Evolutionary conservation across 2,113 vertebrate genomes (phyloP).

Genomic region (Xerus inauris): DNA sequence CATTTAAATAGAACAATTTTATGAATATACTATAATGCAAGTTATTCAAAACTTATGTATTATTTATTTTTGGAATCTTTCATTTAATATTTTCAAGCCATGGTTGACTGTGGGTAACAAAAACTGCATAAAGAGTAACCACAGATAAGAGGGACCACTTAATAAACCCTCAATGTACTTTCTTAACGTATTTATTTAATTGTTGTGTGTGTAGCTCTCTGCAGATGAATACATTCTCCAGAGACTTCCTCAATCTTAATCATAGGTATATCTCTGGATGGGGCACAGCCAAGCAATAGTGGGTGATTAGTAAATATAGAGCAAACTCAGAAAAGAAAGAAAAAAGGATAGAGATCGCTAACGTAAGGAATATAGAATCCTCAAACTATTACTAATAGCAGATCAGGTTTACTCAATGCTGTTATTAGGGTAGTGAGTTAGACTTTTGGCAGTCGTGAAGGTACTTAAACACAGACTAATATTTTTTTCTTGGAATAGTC

Average conservation of each 20-base stretch:
- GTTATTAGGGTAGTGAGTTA: slow-evolving; percentile 52
- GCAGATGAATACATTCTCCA: neutral
- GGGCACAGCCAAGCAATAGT: neutral
- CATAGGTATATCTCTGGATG: neutral
- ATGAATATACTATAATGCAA: neutral
- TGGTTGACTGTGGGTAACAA: neutral
- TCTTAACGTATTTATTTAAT: neutral
- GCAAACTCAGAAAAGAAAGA: neutral
- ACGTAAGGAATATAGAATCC: neutral
- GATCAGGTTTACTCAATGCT: slow-evolving; percentile 56
- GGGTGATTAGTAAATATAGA: neutral
- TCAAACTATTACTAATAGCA: slow-evolving; percentile 46
- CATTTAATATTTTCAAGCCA: neutral
- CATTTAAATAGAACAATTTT: neutral
- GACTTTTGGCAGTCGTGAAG: slow-evolving; percentile 41
- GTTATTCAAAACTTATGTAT: neutral
- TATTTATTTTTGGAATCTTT: neutral
- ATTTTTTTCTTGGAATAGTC: slow-evolving; percentile 68
- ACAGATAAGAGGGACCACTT: too few species aligned
- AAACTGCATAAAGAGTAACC: neutral
- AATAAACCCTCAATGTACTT: neutral
- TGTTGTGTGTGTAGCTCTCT: neutral
- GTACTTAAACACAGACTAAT: slow-evolving; percentile 53
- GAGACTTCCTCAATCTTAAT: neutral
- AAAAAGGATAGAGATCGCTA: neutral